Conservation (phyloP, 2,113 vertebrate species). For the Pionites leucogaster region DNA sequence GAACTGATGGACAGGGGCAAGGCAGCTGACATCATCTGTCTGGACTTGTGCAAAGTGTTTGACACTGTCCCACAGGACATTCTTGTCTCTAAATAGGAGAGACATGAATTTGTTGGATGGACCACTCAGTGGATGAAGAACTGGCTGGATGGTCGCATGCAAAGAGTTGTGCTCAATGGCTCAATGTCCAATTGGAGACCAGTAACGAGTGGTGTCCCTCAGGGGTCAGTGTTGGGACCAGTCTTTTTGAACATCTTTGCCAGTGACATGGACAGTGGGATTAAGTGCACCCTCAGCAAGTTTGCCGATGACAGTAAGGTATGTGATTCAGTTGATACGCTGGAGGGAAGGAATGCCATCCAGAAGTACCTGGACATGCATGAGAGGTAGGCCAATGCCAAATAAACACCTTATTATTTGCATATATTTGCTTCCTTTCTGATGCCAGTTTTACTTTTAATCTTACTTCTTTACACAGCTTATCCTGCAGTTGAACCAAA, state of each 20-base stretch:
- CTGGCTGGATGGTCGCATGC: fast-evolving
- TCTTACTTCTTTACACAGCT: background rate
- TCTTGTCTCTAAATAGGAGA: too few species aligned
- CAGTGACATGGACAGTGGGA: background rate
- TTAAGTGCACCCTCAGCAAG: background rate
- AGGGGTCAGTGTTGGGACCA: too few species aligned
- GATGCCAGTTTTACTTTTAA: background rate
- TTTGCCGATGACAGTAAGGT: background rate
- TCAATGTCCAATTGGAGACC: too few species aligned
- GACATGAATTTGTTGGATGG: too few species aligned
- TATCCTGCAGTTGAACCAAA: background rate
- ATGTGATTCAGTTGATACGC: background rate
- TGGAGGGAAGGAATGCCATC: background rate
- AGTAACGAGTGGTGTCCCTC: too few species aligned
- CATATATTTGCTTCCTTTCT: background rate
- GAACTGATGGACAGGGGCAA: too few species aligned
- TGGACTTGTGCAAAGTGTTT: too few species aligned
- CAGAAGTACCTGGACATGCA: background rate
- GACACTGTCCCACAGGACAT: too few species aligned
- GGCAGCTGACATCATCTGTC: too few species aligned
- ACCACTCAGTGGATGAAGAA: too few species aligned
- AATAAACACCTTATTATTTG: background rate
- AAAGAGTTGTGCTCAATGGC: too few species aligned
- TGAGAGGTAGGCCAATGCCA: background rate
- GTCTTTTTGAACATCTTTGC: background rate